A percentile compares a stretch with the other conserved stretches of the same genome.
These are phyloP conservation scores for Drosophila fulvimacula DNA, from an alignment of 2,888 invertebrate species.

Conservation along the genomic window DNA sequence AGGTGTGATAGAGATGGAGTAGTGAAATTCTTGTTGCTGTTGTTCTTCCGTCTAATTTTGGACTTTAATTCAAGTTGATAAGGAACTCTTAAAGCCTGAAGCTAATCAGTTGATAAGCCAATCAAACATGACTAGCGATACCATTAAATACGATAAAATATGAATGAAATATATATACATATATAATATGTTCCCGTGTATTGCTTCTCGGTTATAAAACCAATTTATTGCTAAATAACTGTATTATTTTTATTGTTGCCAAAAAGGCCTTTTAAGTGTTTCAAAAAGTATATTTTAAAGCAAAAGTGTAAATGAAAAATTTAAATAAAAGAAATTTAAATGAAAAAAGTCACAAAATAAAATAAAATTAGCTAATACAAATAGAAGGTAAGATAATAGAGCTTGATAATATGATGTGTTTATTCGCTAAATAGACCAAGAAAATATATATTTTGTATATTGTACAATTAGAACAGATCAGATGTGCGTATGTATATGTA, in stretches of 20 bases:
- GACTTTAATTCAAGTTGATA: slow-evolving; percentile 43
- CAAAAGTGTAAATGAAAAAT: neutral
- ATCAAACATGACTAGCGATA: slow-evolving; percentile 30
- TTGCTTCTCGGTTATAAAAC: neutral
- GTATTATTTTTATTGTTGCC: neutral
- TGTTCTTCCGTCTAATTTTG: slow-evolving; percentile 31
- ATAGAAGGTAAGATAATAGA: neutral
- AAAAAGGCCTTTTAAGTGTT: slow-evolving; percentile 2
- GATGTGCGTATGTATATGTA: too few species aligned
- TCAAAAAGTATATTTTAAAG: neutral
- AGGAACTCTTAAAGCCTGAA: slow-evolving; percentile 34
- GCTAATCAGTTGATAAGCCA: slow-evolving; percentile 24
- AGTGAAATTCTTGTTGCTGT: slow-evolving; percentile 21
- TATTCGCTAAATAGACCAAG: neutral
- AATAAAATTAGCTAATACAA: too few species aligned
- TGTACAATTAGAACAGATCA: too few species aligned
- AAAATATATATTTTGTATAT: too few species aligned
- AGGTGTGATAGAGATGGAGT: neutral
- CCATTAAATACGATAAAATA: slow-evolving; percentile 4
- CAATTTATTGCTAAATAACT: neutral
- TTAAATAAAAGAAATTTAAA: too few species aligned
- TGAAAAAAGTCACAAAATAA: too few species aligned
- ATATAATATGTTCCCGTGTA: too few species aligned
- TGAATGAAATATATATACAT: slow-evolving; percentile 8
- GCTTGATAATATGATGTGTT: neutral